Base-by-base conservation (phyloP, 2,888 invertebrate genomes). In the Netelia melanura region DNA sequence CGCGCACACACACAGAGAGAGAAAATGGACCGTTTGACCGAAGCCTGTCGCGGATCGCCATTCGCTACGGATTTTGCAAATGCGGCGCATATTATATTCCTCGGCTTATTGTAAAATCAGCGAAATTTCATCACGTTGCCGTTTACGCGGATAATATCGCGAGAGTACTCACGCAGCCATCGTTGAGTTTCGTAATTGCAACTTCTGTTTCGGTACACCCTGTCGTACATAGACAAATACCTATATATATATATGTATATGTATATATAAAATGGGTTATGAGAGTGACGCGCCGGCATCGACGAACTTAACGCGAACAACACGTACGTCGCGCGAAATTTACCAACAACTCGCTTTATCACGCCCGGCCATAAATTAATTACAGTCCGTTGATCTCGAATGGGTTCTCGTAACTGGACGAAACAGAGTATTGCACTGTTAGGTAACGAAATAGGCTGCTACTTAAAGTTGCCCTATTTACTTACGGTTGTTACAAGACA, bases 341-440 rank as follows among this genome's bases (percentile, higher is more conserved):
- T 56, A 43, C 11, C 67, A 21, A 30, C 48, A 61, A 61, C 72
- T 67, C 38, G 14, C 44, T 5, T 67, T 30, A 38, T 56, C 43
- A n/a, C 43, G 44, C 10, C 48, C 65, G 23, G 61, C 38, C 48
- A 81, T 38, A 76, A 76, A 81, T 81, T 70, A 70, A 62, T 75
- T 75, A 43, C 54, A 10, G 54, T 68, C 75, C 25, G 61, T 44
- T 70, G 54, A 21, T 67, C 65, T 56, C 38, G 17, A 52, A 70
- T 62, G 14, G 17, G 58, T 38, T 38, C 62, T 68, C 52, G 38
- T 30, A 62, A 76, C 48, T 70, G 48, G 30, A 58, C 43, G 17
- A n/a, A 67, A 44, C 58, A 67, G 58, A 14, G 38, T 68, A 30
- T 77, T 65, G 52, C 54, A 38, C 23, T 75, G 65, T 54, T 75